phyloP scores from a whole-genome alignment of 2,113 vertebrate species.

The Bucco capensis region DNA sequence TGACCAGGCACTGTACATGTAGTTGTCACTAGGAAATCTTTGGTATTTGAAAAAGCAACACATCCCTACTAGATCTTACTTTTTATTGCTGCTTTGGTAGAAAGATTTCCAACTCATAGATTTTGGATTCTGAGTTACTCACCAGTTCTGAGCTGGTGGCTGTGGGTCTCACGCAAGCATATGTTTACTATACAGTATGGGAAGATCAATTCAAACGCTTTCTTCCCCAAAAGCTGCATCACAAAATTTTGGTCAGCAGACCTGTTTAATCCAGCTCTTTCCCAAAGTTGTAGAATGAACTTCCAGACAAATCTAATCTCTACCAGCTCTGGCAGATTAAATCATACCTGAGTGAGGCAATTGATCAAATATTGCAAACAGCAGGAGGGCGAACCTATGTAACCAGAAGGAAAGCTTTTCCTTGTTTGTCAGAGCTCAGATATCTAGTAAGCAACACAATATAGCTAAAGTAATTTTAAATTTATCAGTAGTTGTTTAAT shows the following conservation, averaged over 20 bases:
- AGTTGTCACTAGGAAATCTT: not conserved
- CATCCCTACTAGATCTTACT: not conserved
- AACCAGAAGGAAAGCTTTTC: not conserved
- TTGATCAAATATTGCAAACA: rapidly evolving
- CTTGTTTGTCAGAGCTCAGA: not conserved
- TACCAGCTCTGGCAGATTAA: not conserved
- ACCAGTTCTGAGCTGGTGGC: not conserved
- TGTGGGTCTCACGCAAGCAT: not conserved
- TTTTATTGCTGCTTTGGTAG: not conserved
- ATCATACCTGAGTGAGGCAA: not conserved
- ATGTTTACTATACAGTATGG: not conserved
- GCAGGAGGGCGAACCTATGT: not conserved
- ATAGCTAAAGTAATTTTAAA: not conserved
- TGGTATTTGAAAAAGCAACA: not conserved
- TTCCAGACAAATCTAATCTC: not conserved
- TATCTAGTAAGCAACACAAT: not conserved
- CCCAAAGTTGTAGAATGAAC: not conserved
- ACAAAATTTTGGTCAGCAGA: not conserved
- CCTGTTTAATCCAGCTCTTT: not conserved
- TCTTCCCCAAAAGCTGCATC: not conserved
- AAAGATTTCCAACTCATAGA: not conserved
- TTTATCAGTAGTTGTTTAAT: not conserved
- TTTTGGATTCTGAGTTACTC: not conserved
- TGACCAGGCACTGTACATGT: not conserved
- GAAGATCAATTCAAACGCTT: not conserved